Conservation (phyloP, 2,113 vertebrate genomes). For the Oryzias melastigma region DNA sequence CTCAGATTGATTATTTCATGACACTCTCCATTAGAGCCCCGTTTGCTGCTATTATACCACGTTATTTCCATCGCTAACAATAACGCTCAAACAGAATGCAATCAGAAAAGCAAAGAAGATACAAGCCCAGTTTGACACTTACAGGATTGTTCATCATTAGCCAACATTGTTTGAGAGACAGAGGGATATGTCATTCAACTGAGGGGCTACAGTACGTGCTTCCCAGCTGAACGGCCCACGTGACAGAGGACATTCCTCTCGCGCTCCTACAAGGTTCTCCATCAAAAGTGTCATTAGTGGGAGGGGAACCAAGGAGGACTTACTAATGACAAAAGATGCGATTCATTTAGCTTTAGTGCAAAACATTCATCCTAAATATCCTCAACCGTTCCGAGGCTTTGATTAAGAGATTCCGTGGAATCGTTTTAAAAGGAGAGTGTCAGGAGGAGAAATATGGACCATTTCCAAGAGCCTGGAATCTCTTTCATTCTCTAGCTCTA, state of each 20-base stretch:
- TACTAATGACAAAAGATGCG: constrained; percentile 58
- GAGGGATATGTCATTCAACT: constrained; percentile 46
- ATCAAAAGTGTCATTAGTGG: constrained; percentile 47
- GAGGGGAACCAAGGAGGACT: constrained; percentile 27
- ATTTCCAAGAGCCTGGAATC: constrained; percentile 33
- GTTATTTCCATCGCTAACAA: constrained; percentile 64
- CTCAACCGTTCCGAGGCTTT: constrained; percentile 41
- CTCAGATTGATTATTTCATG: constrained; percentile 64
- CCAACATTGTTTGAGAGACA: constrained; percentile 59
- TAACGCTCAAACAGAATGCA: constrained; percentile 49
- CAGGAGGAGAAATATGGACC: constrained; percentile 54
- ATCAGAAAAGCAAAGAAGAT: constrained; percentile 29
- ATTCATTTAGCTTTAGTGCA: constrained; percentile 65
- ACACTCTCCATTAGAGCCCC: constrained; percentile 69
- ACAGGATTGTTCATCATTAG: constrained; percentile 68
- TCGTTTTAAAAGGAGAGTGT: constrained; percentile 51
- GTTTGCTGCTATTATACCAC: constrained; percentile 67
- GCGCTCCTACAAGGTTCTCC: constrained; percentile 41
- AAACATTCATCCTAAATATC: constrained; percentile 62
- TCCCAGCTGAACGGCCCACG: constrained; percentile 46
- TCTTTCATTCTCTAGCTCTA: constrained; percentile 36
- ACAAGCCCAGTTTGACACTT: constrained; percentile 53
- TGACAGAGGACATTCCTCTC: constrained; percentile 53
- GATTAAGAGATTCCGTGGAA: constrained; percentile 66
- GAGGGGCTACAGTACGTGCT: constrained; percentile 41